phyloP scores from a whole-genome alignment of 2,113 vertebrate species.

The Calidris pygmaea region DNA sequence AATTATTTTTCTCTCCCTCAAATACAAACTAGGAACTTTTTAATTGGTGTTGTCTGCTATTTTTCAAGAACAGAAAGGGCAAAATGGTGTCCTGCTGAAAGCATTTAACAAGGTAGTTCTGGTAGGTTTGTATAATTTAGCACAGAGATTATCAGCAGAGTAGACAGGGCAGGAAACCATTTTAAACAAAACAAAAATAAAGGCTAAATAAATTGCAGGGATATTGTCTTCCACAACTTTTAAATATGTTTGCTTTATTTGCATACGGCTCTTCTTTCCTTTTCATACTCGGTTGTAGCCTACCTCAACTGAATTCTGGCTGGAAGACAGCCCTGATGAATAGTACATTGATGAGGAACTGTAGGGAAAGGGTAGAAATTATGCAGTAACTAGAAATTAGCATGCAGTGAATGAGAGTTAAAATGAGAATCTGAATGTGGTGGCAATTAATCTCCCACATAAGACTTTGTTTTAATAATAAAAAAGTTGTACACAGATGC shows the following conservation, averaged over 20 bases:
- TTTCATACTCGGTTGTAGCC: neutral
- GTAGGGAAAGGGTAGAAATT: neutral
- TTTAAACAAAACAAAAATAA: neutral
- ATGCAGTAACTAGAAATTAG: neutral
- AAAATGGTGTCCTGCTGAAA: neutral
- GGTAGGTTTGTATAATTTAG: neutral
- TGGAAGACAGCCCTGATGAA: neutral
- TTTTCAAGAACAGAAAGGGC: neutral
- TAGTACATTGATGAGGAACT: neutral
- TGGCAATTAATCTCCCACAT: neutral
- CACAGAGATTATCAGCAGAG: neutral
- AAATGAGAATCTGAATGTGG: neutral
- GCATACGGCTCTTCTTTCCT: neutral
- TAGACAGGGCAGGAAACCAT: neutral
- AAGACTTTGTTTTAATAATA: neutral
- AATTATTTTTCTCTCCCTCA: neutral
- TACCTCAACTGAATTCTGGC: neutral
- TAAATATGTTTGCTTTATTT: neutral
- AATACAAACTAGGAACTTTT: neutral
- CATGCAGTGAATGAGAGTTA: neutral
- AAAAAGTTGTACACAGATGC: neutral
- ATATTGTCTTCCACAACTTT: accelerated
- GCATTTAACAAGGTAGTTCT: neutral
- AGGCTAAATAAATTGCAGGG: neutral
- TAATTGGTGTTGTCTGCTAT: neutral